Conservation (phyloP, 2,888 invertebrate genomes). For the Trilocha varians region DNA sequence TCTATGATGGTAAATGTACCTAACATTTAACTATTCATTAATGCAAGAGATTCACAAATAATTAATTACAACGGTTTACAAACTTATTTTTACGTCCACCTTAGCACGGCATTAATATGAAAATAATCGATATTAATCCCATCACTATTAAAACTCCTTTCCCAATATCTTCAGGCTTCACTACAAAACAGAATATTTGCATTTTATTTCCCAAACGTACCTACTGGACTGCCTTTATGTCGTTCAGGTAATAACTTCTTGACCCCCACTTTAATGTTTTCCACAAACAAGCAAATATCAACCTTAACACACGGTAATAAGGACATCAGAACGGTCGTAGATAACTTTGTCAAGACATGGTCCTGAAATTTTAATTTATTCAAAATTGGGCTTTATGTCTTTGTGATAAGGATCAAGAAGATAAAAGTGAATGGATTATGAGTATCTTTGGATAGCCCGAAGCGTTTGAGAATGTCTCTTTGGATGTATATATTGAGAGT, state of each 20-base stretch:
- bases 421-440: constrained; percentile 71
- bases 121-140: constrained; percentile 1
- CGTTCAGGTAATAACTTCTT: constrained; percentile 71
- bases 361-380: background rate
- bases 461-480: background rate
- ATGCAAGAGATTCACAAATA: no score
- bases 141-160: constrained; percentile 8
- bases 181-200: constrained; percentile 57
- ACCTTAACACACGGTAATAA: constrained; percentile 2
- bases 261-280: constrained; percentile 24
- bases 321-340: background rate
- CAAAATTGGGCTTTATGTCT: constrained; percentile 17
- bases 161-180: constrained; percentile 17
- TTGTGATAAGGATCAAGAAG: constrained; percentile 30
- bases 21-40: no score
- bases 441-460: constrained; percentile 17
- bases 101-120: no score
- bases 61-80: no score
- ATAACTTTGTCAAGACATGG: background rate
- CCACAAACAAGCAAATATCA: constrained; percentile 6
- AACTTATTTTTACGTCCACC: no score
- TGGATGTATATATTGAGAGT: background rate
- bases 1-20: no score
- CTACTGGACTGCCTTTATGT: constrained; percentile 47
- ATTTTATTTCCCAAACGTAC: constrained; percentile 44